Evolutionary conservation across 2,888 invertebrate genomes (phyloP).

Genomic region (Pammene fasciana): DNA sequence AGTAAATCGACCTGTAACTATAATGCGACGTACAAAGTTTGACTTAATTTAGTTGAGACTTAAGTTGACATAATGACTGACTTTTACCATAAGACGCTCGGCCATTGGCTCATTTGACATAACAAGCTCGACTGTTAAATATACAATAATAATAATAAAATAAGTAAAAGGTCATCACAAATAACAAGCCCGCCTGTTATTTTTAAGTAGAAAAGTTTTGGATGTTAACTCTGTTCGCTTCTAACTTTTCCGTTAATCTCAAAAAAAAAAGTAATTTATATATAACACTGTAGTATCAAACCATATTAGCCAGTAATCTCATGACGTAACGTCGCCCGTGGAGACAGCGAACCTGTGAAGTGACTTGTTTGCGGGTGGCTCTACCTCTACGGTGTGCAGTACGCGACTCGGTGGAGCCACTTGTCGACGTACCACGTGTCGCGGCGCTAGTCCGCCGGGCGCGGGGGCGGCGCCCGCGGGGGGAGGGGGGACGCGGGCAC

Average conservation of each 20-base stretch:
- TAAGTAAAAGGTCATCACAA: constrained; percentile 3
- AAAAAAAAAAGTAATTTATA: background rate
- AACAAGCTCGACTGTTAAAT: background rate
- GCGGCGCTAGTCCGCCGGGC: constrained; percentile 69
- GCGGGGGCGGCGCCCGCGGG: constrained; percentile 76
- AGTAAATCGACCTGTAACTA: background rate
- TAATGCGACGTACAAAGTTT: background rate
- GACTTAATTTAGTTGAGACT: constrained; percentile 7
- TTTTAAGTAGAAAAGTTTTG: background rate
- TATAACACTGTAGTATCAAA: background rate
- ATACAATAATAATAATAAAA: constrained; percentile 11
- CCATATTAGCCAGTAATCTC: constrained; percentile 8
- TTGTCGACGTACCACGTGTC: constrained; percentile 37
- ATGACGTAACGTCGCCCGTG: background rate
- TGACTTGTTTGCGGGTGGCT: constrained; percentile 12
- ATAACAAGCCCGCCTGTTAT: constrained; percentile 1
- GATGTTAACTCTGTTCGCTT: background rate
- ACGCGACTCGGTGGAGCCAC: constrained; percentile 38
- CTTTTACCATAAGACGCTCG: background rate
- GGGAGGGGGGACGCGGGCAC: constrained; percentile 80
- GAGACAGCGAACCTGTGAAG: background rate
- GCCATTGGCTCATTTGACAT: background rate
- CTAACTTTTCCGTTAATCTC: background rate
- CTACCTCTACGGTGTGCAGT: constrained; percentile 25
- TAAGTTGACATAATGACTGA: background rate